Evolutionary conservation across 2,113 vertebrate genomes (phyloP).

Genomic region (Neofelis nebulosa): DNA sequence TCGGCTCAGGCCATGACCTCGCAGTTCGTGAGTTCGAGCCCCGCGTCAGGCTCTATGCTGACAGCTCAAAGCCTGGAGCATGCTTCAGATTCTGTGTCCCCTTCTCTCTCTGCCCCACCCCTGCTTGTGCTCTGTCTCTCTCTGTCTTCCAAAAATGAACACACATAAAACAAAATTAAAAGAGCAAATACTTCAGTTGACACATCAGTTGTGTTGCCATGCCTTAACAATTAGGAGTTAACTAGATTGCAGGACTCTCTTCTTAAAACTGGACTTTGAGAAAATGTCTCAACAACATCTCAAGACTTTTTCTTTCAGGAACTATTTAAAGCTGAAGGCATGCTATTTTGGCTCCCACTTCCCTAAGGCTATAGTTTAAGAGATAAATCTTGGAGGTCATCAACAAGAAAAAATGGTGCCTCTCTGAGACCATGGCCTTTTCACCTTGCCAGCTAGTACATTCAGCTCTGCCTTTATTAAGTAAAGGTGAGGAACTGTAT

Average conservation of each 20-base stretch:
- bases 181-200: neutral
- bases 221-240: neutral
- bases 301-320: neutral
- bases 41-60: too few species aligned
- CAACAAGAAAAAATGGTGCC: neutral
- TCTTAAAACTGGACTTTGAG: neutral
- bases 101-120: too few species aligned
- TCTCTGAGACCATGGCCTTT: neutral
- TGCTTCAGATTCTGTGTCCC: too few species aligned
- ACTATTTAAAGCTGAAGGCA: constrained; percentile 7
- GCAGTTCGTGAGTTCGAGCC: too few species aligned
- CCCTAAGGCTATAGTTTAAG: neutral
- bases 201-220: neutral
- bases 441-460: neutral
- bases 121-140: too few species aligned
- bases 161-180: too few species aligned
- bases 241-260: neutral
- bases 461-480: neutral
- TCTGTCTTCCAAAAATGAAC: too few species aligned
- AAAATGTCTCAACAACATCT: neutral
- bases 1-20: too few species aligned
- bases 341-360: neutral
- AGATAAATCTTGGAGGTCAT: constrained; percentile 22
- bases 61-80: too few species aligned
- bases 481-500: neutral